phyloP scores from a whole-genome alignment of 2,113 vertebrate genomes.

The Halichoerus grypus region DNA sequence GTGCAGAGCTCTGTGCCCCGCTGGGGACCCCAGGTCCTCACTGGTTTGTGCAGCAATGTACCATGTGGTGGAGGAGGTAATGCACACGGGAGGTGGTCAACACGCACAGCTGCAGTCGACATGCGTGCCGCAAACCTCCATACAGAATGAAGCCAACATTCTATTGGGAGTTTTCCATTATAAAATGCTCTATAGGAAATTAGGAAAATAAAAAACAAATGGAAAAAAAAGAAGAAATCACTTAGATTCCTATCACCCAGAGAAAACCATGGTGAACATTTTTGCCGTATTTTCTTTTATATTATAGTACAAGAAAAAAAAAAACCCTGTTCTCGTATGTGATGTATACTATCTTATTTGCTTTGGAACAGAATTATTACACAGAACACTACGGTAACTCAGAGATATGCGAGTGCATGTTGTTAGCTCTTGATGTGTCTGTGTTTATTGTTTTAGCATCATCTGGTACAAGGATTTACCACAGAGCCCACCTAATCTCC shows the following conservation, averaged over 20 bases:
- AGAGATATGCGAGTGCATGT: accelerated
- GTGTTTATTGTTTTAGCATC: not conserved
- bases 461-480: not conserved
- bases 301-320: not conserved
- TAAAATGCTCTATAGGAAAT: not conserved
- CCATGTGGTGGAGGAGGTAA: accelerated
- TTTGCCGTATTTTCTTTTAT: not conserved
- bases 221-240: not conserved
- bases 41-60: too few relatives aligned
- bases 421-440: not conserved
- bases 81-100: not conserved
- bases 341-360: not conserved
- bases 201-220: not conserved
- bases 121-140: accelerated
- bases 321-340: not conserved
- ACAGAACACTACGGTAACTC: not conserved
- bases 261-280: not conserved
- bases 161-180: not conserved
- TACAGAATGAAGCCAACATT: not conserved
- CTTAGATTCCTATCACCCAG: not conserved
- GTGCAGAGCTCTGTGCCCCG: accelerated
- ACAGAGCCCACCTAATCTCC: not conserved
- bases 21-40: not conserved
- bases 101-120: not conserved
- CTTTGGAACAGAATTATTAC: not conserved